phyloP scores from a whole-genome alignment of 1,140 invertebrate genomes.

The Diuraphis noxia region DNA sequence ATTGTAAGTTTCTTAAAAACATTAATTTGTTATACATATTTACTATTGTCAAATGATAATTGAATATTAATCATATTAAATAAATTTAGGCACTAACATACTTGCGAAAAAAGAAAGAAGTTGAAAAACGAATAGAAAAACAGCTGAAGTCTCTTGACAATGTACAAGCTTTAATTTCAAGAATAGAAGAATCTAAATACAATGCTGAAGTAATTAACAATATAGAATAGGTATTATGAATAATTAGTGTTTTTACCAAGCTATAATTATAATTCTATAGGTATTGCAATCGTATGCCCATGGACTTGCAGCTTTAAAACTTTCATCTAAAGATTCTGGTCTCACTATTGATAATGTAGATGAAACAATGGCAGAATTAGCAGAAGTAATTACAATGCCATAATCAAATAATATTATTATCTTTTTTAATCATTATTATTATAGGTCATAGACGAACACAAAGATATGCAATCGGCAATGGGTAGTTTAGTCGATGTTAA shows the following conservation, averaged over 20 bases:
- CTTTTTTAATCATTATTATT: not conserved
- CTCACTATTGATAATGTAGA: conserved; percentile 50
- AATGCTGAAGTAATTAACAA: conserved; percentile 33
- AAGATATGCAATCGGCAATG: conserved; percentile 46
- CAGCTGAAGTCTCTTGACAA: conserved; percentile 41
- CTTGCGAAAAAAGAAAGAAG: conserved; percentile 39
- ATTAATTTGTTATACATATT: not conserved
- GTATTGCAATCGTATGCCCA: conserved; percentile 32
- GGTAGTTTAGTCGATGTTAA: conserved; percentile 22
- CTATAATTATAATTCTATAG: not conserved
- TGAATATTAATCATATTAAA: not conserved
- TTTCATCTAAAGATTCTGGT: conserved; percentile 38
- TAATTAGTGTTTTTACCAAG: not conserved
- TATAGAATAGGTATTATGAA: not conserved
- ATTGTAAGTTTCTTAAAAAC: conserved; percentile 23
- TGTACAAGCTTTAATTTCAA: conserved; percentile 42
- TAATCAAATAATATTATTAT: not conserved
- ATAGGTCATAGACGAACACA: conserved; percentile 34
- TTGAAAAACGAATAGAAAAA: conserved; percentile 49
- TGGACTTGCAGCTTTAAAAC: conserved; percentile 46
- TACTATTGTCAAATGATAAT: not conserved
- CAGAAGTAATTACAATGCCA: conserved; percentile 12
- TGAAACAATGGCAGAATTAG: conserved; percentile 50
- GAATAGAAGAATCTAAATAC: conserved; percentile 50
- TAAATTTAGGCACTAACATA: conserved; percentile 32